Percentiles rank a stretch among this genome's conserved stretches.
phyloP scores from a whole-genome alignment of 2,797 vertebrate genomes.

The Salmo trutta region DNA sequence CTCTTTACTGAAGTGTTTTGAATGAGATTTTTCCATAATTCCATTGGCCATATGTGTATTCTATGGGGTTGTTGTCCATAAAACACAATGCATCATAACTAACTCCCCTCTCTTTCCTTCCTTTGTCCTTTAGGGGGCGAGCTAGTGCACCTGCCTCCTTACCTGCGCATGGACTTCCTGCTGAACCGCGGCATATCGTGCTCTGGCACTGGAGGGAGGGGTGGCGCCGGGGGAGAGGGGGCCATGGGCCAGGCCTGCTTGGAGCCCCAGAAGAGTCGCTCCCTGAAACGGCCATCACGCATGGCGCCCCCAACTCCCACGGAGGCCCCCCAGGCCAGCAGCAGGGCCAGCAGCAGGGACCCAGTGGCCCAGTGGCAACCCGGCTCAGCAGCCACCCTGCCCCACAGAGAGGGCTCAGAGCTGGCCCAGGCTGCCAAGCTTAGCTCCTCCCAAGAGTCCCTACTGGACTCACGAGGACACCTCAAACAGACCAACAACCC shows the following conservation, averaged over 20 bases:
- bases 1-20: neutral
- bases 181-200: conserved; percentile 88
- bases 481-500: conserved; percentile 95
- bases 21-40: too few relatives aligned
- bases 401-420: conserved; percentile 95
- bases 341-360: conserved; percentile 75
- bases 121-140: conserved; percentile 79
- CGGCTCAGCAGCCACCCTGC: conserved; percentile 89
- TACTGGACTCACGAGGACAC: conserved; percentile 97
- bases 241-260: conserved; percentile 92
- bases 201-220: conserved; percentile 71
- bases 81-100: neutral
- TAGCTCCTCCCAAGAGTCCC: conserved; percentile 98
- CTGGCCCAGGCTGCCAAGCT: conserved; percentile 95
- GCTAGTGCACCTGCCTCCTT: conserved; percentile 95
- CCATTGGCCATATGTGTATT: neutral
- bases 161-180: conserved; percentile 99
- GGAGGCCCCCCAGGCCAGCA: conserved; percentile 82
- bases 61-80: neutral
- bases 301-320: conserved; percentile 90
- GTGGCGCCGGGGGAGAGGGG: conserved; percentile 82
- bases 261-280: conserved; percentile 97
- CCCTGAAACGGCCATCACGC: conserved; percentile 92
- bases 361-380: conserved; percentile 89
- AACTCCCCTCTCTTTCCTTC: neutral